These are phyloP conservation scores for Podiceps cristatus DNA, from an alignment of 2,113 vertebrate species.

Conservation along the genomic window DNA sequence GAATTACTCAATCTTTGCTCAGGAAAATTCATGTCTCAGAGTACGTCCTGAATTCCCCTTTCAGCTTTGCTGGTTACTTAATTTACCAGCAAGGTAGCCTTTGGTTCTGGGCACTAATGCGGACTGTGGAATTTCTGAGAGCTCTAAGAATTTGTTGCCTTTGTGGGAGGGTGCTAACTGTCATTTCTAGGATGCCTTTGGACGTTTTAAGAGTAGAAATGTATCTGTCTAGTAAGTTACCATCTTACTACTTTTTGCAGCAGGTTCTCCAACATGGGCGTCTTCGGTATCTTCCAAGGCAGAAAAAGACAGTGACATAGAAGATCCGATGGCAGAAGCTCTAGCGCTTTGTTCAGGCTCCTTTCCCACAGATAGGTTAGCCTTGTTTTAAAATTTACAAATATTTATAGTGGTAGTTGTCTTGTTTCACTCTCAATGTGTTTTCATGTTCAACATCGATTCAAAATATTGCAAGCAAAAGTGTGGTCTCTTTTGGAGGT, in stretches of 20 bases:
- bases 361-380: constrained; percentile 84
- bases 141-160: not conserved
- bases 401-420: not conserved
- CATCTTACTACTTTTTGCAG: not conserved
- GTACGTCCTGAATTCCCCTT: constrained; percentile 49
- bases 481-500: not conserved
- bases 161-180: not conserved
- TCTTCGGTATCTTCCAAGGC: constrained; percentile 64
- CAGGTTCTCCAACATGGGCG: constrained; percentile 63
- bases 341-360: constrained; percentile 80
- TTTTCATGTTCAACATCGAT: not conserved
- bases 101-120: not conserved
- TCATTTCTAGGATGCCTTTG: not conserved
- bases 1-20: constrained; percentile 91
- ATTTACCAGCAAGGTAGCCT: not conserved
- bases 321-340: constrained; percentile 77
- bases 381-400: not conserved
- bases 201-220: not conserved
- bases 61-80: not conserved
- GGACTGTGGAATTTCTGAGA: not conserved
- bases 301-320: constrained; percentile 62
- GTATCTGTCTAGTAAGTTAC: not conserved
- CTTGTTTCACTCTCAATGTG: not conserved
- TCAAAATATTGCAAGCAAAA: not conserved
- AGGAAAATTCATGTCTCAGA: constrained; percentile 84